These are phyloP conservation scores for Chrysotoxum bicinctum DNA, from an alignment of 2,888 invertebrate species.

Conservation along the genomic window DNA sequence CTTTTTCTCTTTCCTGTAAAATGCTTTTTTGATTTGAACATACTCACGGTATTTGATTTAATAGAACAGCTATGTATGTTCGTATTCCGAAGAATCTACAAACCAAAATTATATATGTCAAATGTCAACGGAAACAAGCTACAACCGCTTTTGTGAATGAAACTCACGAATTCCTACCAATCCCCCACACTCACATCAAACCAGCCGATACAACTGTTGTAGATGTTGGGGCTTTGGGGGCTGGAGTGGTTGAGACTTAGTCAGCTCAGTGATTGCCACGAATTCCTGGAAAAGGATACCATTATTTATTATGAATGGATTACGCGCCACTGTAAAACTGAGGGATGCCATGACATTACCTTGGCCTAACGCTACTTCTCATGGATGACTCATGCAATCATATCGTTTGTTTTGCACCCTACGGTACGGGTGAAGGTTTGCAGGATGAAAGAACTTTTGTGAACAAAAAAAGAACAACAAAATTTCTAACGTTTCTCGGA, in stretches of 20 bases:
- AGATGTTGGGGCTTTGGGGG: background rate
- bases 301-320: constrained; percentile 70
- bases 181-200: background rate
- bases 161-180: constrained; percentile 18
- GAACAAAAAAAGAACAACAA: constrained; percentile 1
- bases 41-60: constrained; percentile 5
- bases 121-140: constrained; percentile 25
- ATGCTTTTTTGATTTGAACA: background rate
- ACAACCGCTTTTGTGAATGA: constrained; percentile 63
- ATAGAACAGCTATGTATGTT: background rate
- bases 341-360: constrained; percentile 17
- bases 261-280: constrained; percentile 62
- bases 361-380: constrained; percentile 14
- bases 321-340: constrained; percentile 31
- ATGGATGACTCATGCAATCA: constrained; percentile 53
- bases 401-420: constrained; percentile 21
- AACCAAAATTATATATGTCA: constrained; percentile 28
- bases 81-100: background rate
- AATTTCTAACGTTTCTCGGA: constrained; percentile 46
- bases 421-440: background rate
- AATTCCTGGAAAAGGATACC: constrained; percentile 69
- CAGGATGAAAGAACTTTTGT: constrained; percentile 29
- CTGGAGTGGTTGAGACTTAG: constrained; percentile 38
- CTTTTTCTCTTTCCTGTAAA: constrained; percentile 10
- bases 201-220: background rate